Base-by-base conservation (phyloP, 2,113 vertebrate species). In the Vulpes lagopus region DNA sequence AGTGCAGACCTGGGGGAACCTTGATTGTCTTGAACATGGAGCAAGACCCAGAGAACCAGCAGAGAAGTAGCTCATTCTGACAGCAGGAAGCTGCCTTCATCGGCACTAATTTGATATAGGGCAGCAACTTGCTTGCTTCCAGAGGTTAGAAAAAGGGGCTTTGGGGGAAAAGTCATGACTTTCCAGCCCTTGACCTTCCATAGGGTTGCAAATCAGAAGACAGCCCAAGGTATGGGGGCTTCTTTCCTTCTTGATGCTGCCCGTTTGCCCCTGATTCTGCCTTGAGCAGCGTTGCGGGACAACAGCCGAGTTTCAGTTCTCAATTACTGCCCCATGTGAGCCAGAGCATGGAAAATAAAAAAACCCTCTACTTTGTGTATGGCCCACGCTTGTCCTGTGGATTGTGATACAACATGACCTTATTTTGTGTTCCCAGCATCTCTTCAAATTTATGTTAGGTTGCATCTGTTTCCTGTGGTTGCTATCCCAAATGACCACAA, bases 161-260 rank as follows among this genome's bases (percentile, higher is more conserved):
- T 27, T 23, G 4, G 71, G 1, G 2, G 35, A 23, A n/a, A 51
- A 35, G 3, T 22, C 38, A 0, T 2, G 8, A 16, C 25, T 2
- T 17, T 8, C 43, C 2, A 0, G 30, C 74, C 25, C 51, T 17
- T 22, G 6, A 4, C 73, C 43, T 14, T 76, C 73, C 3, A 0
- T 51, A 51, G 35, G 12, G 11, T 9, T 67, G 11, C 3, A 27
- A 0, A 1, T 4, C 17, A 25, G 35, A 15, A 32, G 80, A 17
- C 2, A 16, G 35, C 60, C 65, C 27, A 2, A 8, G 65, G 53
- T 53, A 2, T 1, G 0, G 0, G 8, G 6, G 5, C 2, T 16
- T 32, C 17, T 20, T 22, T 51, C 14, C 64, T 80, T n/a, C 78
- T 65, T 3, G 14, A 32, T 2, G 0, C 38, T 32, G 5, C 1